Percentiles rank a stretch among this genome's conserved stretches.
phyloP scores from a whole-genome alignment of 2,888 invertebrate species.

The Elegia similella region DNA sequence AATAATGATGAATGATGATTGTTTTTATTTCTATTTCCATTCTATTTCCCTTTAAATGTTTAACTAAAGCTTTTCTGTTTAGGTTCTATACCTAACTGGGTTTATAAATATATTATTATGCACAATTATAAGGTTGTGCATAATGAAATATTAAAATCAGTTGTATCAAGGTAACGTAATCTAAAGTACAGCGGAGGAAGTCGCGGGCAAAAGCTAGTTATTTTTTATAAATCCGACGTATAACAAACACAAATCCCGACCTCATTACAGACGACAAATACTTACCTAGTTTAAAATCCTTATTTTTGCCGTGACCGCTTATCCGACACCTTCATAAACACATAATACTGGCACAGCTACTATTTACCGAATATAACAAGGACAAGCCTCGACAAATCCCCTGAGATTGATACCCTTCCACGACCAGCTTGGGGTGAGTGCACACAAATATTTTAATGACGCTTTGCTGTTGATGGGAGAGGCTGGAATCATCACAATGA shows the following conservation, averaged over 20 bases:
- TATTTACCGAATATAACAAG: constrained; percentile 30
- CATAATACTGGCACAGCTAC: constrained; percentile 9
- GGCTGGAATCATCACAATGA: not conserved
- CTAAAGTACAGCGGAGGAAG: too few relatives aligned
- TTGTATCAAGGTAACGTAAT: too few relatives aligned
- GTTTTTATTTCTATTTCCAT: too few relatives aligned
- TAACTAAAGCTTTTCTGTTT: too few relatives aligned
- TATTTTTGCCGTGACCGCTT: constrained; percentile 1
- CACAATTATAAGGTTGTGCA: too few relatives aligned
- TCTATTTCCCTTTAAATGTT: too few relatives aligned
- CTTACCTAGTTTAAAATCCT: not conserved
- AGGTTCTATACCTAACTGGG: too few relatives aligned
- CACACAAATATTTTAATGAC: constrained; percentile 13
- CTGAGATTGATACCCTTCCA: constrained; percentile 43
- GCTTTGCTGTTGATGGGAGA: not conserved
- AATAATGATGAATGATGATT: too few relatives aligned
- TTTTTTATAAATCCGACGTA: too few relatives aligned
- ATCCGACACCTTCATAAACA: constrained; percentile 15
- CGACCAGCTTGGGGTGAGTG: constrained; percentile 24
- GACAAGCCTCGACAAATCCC: constrained; percentile 41
- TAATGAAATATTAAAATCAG: too few relatives aligned
- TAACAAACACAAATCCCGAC: not conserved
- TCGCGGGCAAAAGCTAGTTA: too few relatives aligned
- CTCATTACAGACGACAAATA: not conserved
- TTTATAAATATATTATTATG: too few relatives aligned